Percentiles rank a stretch among this genome's conserved stretches.
phyloP scores from a whole-genome alignment of 2,888 invertebrate genomes.

The Drosophila bunnanda region DNA sequence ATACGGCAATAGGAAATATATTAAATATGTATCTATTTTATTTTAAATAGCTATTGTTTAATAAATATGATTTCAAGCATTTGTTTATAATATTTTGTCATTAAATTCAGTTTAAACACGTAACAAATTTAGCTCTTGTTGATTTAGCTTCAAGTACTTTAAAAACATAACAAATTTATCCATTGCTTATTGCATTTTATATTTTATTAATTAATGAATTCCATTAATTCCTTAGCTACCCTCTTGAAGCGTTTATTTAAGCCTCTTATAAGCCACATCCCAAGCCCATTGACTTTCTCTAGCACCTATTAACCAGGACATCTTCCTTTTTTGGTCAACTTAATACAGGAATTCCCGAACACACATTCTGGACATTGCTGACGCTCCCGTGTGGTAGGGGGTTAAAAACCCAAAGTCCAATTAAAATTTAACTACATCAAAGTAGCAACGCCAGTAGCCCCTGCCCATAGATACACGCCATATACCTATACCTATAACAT shows the following conservation, averaged over 20 bases:
- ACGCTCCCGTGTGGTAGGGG: slow-evolving; percentile 5
- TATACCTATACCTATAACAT: slow-evolving; percentile 58
- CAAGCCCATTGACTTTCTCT: background rate
- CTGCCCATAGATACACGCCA: slow-evolving; percentile 17
- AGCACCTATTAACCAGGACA: slow-evolving; percentile 2
- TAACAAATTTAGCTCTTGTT: too few relatives aligned
- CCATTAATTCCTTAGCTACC: background rate
- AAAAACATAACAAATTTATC: background rate
- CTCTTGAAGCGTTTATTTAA: background rate
- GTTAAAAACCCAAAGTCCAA: slow-evolving; percentile 77
- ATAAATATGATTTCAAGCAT: too few relatives aligned
- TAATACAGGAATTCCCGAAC: slow-evolving; percentile 23
- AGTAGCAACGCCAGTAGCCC: slow-evolving; percentile 72
- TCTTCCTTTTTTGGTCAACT: slow-evolving; percentile 16
- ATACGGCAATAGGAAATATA: too few relatives aligned
- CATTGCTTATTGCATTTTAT: background rate
- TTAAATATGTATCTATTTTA: too few relatives aligned
- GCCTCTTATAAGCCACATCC: background rate
- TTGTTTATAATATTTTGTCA: too few relatives aligned
- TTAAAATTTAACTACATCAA: slow-evolving; percentile 83
- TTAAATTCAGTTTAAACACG: too few relatives aligned
- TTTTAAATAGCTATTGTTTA: too few relatives aligned
- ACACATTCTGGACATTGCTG: slow-evolving; percentile 25
- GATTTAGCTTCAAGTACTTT: too few relatives aligned
- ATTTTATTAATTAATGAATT: background rate